phyloP scores from a whole-genome alignment of 2,888 invertebrate genomes.

The Catocala fraxini region DNA sequence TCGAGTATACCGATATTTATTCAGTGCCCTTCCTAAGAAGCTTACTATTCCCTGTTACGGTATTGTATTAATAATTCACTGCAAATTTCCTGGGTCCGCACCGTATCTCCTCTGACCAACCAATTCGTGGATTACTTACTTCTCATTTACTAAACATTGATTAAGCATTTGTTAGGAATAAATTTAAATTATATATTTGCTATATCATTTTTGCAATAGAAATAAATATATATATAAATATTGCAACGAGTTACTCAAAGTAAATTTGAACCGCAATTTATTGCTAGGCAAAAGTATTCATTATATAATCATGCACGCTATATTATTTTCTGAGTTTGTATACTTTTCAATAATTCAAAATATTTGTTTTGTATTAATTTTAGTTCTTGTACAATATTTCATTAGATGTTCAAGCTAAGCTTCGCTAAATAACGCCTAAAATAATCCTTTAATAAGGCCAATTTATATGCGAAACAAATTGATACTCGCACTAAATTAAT shows the following conservation, averaged over 20 bases:
- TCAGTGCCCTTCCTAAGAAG: conserved; percentile 81
- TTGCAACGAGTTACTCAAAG: no score
- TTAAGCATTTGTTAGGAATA: no score
- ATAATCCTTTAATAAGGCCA: conserved; percentile 13
- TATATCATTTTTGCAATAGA: no score
- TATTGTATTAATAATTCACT: conserved; percentile 84
- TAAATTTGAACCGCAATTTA: no score
- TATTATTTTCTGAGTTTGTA: no score
- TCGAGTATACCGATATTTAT: conserved; percentile 60
- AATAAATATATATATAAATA: no score
- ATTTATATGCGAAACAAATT: conserved; percentile 29
- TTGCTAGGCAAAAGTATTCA: no score
- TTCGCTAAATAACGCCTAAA: conserved; percentile 6
- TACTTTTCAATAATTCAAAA: no score
- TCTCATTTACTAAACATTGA: conserved; percentile 52
- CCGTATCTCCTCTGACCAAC: conserved; percentile 76
- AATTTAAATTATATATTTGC: no score
- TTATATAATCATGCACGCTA: no score
- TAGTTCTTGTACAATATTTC: not conserved
- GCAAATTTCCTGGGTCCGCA: conserved; percentile 68
- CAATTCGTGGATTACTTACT: conserved; percentile 71
- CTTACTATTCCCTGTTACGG: conserved; percentile 80
- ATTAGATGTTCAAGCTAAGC: not conserved
- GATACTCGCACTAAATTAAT: conserved; percentile 1
- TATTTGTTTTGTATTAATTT: not conserved